phyloP scores from a whole-genome alignment of 1,140 invertebrate species.

The Zaprionus davidi region DNA sequence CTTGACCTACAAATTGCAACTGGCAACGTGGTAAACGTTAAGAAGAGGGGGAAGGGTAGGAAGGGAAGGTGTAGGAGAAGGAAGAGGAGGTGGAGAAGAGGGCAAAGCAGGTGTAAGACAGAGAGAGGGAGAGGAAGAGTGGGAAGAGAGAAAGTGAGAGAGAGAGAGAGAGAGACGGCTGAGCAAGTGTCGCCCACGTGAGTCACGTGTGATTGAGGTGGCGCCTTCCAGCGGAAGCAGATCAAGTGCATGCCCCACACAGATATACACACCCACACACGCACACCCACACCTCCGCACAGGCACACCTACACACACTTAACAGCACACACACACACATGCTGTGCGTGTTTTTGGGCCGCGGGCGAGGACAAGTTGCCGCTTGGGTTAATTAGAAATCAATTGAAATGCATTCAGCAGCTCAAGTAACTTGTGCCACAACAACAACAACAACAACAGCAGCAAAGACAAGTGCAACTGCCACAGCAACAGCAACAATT shows the following conservation, averaged over 20 bases:
- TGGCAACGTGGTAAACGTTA: background rate
- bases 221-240: slow-evolving; percentile 56
- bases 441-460: slow-evolving; percentile 28
- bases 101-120: background rate
- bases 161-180: background rate
- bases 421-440: slow-evolving; percentile 58
- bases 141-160: background rate
- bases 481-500: slow-evolving; percentile 42
- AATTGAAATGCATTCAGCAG: slow-evolving; percentile 67
- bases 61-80: background rate
- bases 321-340: slow-evolving; percentile 3
- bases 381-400: slow-evolving; percentile 74
- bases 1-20: slow-evolving; percentile 67
- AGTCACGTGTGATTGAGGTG: slow-evolving; percentile 35
- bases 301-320: slow-evolving; percentile 27
- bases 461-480: slow-evolving; percentile 39
- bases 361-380: slow-evolving; percentile 40
- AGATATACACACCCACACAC: slow-evolving; percentile 28
- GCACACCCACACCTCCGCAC: slow-evolving; percentile 19
- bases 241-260: slow-evolving; percentile 61
- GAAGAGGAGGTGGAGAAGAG: background rate
- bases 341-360: slow-evolving; percentile 15
- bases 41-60: background rate
- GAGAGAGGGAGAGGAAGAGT: background rate
- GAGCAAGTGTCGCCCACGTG: slow-evolving; percentile 23